Evolutionary conservation across 2,113 vertebrate genomes (phyloP).

Genomic region (Muscicapa adusta): DNA sequence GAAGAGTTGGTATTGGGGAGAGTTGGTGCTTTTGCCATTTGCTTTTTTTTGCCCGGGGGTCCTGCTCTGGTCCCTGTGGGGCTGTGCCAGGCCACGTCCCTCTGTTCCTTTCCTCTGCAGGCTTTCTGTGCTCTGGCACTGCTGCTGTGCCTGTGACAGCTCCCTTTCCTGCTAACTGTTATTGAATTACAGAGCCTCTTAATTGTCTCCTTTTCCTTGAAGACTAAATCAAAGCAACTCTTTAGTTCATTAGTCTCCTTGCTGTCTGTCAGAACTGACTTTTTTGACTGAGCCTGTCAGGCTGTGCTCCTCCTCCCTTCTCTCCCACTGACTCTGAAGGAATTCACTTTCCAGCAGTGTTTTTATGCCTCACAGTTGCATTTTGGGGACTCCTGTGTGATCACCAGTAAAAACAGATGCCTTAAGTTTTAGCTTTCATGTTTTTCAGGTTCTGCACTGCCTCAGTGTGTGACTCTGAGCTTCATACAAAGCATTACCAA

Average conservation of each 20-base stretch:
- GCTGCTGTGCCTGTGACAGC: not conserved
- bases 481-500: no score
- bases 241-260: conserved; percentile 28
- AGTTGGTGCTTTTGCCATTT: no score
- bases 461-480: no score
- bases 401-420: not conserved
- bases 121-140: not conserved
- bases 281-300: conserved; percentile 36
- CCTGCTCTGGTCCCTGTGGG: rapidly evolving
- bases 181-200: conserved; percentile 40
- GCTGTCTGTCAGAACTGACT: conserved; percentile 39
- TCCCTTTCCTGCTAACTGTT: conserved; percentile 30
- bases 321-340: not conserved
- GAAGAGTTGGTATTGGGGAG: no score
- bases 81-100: not conserved
- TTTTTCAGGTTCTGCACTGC: no score
- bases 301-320: not conserved
- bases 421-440: no score
- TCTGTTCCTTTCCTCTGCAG: not conserved
- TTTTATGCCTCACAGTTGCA: not conserved
- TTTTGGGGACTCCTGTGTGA: not conserved
- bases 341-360: not conserved
- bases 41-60: not conserved
- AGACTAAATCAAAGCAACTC: conserved; percentile 56
- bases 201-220: conserved; percentile 49